Percentiles rank a stretch among this genome's conserved stretches.
Evolutionary conservation across 2,797 vertebrate genomes (phyloP).

Genomic region (Lemur catta): DNA sequence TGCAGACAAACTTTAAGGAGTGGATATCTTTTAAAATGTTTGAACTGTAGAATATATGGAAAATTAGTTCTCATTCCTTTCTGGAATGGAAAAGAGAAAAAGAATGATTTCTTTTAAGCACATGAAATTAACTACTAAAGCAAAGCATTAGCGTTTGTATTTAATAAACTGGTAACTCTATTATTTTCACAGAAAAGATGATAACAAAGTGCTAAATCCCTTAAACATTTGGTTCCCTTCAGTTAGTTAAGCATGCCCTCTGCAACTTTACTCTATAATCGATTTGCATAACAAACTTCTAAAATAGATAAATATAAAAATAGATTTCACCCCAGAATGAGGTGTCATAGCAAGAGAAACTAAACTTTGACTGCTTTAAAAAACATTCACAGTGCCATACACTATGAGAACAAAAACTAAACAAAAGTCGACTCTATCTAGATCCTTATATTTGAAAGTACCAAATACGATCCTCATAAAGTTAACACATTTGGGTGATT

Average conservation of each 20-base stretch:
- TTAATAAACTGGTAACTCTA: not conserved
- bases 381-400: not conserved
- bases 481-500: not conserved
- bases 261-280: not conserved
- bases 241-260: not conserved
- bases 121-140: conserved; percentile 36
- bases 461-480: not conserved
- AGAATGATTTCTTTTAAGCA: not conserved
- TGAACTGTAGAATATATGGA: not conserved
- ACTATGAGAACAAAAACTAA: not conserved
- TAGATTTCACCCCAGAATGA: not conserved
- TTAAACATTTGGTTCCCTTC: not conserved
- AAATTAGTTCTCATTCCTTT: conserved; percentile 6
- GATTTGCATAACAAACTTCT: not conserved
- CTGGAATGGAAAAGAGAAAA: conserved; percentile 6
- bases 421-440: not conserved
- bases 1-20: conserved; percentile 2
- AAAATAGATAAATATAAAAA: not conserved
- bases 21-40: conserved; percentile 31
- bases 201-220: not conserved
- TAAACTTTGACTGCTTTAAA: not conserved
- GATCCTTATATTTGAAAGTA: not conserved
- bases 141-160: conserved; percentile 4
- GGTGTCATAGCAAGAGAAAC: not conserved
- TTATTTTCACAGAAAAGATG: not conserved